Base-by-base conservation (phyloP, 2,888 invertebrate genomes). In the Drosophila recens region DNA sequence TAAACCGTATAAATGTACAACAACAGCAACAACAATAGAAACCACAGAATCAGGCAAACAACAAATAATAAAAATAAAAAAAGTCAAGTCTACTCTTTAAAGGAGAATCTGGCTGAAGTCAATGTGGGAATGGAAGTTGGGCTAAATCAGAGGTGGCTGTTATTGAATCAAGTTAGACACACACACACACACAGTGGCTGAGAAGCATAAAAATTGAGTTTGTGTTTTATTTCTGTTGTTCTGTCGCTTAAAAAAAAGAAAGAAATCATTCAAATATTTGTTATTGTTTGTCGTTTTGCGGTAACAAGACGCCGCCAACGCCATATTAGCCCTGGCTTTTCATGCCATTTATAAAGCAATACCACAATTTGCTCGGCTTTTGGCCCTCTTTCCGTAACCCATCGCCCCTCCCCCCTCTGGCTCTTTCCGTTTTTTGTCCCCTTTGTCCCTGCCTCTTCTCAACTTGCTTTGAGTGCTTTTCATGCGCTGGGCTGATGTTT, bases 301-400 rank as follows among this genome's bases (percentile, higher is more conserved):
- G 89, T 88, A 88, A 85, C 84, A 79, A 88, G 89, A 86, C 78
- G 72, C 78, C 84, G 71, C 75, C 84, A 88, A 83, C 89, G 80
- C 86, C 78, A 75, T 73, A 86, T 86, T 88, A 86, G 81, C 89
- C 75, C 30, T 46, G 76, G 76, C 76, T 86, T 79, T 79, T 79
- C 70, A 70, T 69, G 72, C 75, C 87, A 80, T 86, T 85, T 82
- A 79, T 61, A 66, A 48, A 67, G 68, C 71, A 68, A 68, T 58
- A 59, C 45, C 54, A 67, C 72, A 80, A 82, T 79, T 80, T 80
- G 82, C 75, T 82, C 67, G 75, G 52, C 79, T 67, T 68, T 75
- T 67, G 33, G 10, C 11, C 13, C 43, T 13, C 43, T 2, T 11
- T 9, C 45, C 43, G 30, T n/a, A n/a, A n/a, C n/a, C n/a, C n/a